phyloP scores from a whole-genome alignment of 2,888 invertebrate genomes.

The Phymatocera aterrima region DNA sequence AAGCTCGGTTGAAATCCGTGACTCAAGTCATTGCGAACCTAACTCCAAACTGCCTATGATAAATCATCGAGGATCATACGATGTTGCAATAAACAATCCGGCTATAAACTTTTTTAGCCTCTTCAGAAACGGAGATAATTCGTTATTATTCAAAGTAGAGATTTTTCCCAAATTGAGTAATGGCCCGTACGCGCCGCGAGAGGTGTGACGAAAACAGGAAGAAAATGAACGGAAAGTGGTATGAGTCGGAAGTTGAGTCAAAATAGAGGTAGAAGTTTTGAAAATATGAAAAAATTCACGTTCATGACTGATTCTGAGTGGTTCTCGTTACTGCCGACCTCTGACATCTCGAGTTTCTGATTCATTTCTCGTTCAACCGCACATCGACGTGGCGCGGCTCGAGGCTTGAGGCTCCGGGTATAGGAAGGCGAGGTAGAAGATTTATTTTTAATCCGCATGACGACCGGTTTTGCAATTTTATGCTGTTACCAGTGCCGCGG shows the following conservation, averaged over 20 bases:
- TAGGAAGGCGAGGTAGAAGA: neutral
- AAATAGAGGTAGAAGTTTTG: neutral
- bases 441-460: conserved; percentile 41
- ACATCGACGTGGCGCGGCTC: neutral
- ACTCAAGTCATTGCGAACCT: conserved; percentile 16
- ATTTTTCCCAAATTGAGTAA: conserved; percentile 4
- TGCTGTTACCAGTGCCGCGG: neutral
- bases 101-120: neutral
- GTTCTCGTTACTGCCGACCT: conserved; percentile 21
- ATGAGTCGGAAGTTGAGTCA: neutral
- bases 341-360: conserved; percentile 2
- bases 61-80: conserved; percentile 6
- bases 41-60: neutral
- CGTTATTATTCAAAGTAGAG: neutral
- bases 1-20: conserved; percentile 25
- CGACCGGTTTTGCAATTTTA: conserved; percentile 40
- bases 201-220: too few relatives aligned
- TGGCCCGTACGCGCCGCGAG: too few relatives aligned
- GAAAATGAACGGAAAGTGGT: too few relatives aligned
- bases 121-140: neutral
- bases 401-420: neutral
- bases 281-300: neutral
- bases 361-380: conserved; percentile 18
- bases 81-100: conserved; percentile 33
- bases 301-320: conserved; percentile 15